phyloP scores from a whole-genome alignment of 2,113 vertebrate species.

The Haemorhous mexicanus region DNA sequence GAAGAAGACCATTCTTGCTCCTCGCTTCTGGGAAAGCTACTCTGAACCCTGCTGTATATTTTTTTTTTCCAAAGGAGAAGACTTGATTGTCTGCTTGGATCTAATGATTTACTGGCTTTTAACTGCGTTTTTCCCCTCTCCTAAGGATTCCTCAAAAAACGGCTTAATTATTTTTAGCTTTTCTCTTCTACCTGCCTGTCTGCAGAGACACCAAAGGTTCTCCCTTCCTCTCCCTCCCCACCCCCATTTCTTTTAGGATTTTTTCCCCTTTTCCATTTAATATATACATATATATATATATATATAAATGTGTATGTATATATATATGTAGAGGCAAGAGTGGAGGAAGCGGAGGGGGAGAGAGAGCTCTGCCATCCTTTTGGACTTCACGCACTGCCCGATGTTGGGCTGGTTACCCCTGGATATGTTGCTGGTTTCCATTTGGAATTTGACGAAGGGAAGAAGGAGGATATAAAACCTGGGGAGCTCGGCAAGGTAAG shows the following conservation, averaged over 20 bases:
- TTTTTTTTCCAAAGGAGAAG: conserved; percentile 30
- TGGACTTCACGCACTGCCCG: conserved; percentile 53
- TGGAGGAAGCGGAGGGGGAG: background rate
- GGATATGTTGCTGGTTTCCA: conserved; percentile 67
- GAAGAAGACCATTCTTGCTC: conserved; percentile 43
- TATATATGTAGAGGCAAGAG: conserved; percentile 31
- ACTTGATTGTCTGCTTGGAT: conserved; percentile 63
- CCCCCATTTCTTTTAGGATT: conserved; percentile 19
- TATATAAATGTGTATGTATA: conserved; percentile 27
- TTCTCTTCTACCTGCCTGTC: conserved; percentile 46
- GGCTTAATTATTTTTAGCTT: conserved; percentile 41
- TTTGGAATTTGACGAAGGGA: conserved; percentile 62
- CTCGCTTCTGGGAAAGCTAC: conserved; percentile 33
- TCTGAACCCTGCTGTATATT: conserved; percentile 19
- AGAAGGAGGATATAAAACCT: conserved; percentile 56
- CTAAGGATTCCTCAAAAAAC: conserved; percentile 41
- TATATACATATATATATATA: background rate
- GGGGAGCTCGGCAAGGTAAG: conserved; percentile 55
- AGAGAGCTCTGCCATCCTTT: conserved; percentile 22
- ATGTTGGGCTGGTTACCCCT: conserved; percentile 58
- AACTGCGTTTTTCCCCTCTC: conserved; percentile 4
- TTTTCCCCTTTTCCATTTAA: background rate
- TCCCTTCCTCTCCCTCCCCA: conserved; percentile 23
- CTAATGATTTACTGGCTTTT: conserved; percentile 56
- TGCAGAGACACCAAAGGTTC: conserved; percentile 54